Base-by-base conservation (phyloP, 2,888 invertebrate species). In the Sipha maydis region DNA sequence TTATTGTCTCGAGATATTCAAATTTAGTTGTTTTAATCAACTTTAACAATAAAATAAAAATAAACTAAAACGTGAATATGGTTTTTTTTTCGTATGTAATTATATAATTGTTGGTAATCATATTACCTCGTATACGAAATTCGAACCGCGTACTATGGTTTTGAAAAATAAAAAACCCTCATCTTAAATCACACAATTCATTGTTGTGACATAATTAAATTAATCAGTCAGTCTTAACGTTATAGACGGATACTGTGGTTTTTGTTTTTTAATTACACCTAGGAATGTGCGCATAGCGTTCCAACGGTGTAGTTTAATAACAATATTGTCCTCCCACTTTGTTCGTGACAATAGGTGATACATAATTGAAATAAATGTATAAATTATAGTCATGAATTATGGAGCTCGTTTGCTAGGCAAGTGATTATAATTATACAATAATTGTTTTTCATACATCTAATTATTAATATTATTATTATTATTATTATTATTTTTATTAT, bases 271-370 rank as follows among this genome's bases (percentile, higher is more conserved):
- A 69, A 41, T 80, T 67, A 67, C 11, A 56, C 41, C 69, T 69
- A 69, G 28, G 80, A 67, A 82, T 67, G 69, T 69, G 67, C 28
- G 67, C 38, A 28, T 14, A 67, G 3, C 25, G 14, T 8, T 41
- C 11, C 41, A 8, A 41, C 8, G 38, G 41, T 41, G 41, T 11
- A 48, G 14, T 48, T 14, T 48, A 48, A 48, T 48, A 48, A 8
- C n/a, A 14, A 41, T 9, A 61, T 61, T 38, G 38, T 67, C 17
- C 9, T 67, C 69, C 69, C 28, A 41, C 80, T 67, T 41, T 67
- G 80, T 69, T 28, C 28, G 80, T 69, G 69, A 69, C 80, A 82
- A 82, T 69, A 69, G 80, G 41, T 28, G 67, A 82, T 69, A 41
- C 67, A 67, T 80, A 67, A 80, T 82, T 69, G 41, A 82, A 41